Evolutionary conservation across 2,113 vertebrate species (phyloP).

Genomic region (Trichechus manatus): DNA sequence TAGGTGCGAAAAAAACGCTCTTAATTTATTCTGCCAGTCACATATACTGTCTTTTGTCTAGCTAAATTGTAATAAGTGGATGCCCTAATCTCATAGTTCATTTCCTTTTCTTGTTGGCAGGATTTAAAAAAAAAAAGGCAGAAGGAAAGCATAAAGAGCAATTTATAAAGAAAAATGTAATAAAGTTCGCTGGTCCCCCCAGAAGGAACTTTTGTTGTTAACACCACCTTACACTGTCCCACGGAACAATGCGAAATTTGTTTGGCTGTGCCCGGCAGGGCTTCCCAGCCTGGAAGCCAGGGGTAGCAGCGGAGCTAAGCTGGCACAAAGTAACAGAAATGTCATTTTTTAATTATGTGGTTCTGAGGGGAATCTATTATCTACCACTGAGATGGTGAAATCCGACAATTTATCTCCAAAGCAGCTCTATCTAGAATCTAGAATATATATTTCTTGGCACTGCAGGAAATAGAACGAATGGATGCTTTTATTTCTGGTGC

Average conservation of each 20-base stretch:
- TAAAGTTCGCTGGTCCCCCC: background rate
- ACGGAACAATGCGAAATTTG: conserved; percentile 74
- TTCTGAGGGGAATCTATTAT: conserved; percentile 89
- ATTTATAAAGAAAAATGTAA: conserved; percentile 30
- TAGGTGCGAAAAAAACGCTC: conserved; percentile 66
- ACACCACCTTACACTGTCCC: conserved; percentile 61
- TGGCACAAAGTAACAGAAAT: conserved; percentile 85
- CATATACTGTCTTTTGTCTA: conserved; percentile 71
- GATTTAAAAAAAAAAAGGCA: background rate
- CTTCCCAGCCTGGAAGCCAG: conserved; percentile 75
- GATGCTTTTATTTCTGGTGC: conserved; percentile 86
- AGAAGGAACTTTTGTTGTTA: conserved; percentile 70
- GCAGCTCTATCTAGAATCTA: conserved; percentile 85
- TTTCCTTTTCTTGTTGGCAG: background rate
- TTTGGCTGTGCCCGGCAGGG: conserved; percentile 80
- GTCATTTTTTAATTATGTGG: conserved; percentile 90
- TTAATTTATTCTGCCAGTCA: conserved; percentile 75
- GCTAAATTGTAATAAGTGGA: conserved; percentile 63
- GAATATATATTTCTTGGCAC: conserved; percentile 86
- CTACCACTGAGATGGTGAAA: conserved; percentile 87
- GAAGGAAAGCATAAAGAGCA: background rate
- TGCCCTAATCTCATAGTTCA: conserved; percentile 2
- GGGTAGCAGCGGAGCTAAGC: conserved; percentile 66
- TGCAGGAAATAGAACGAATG: conserved; percentile 83
- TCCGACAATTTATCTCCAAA: conserved; percentile 88